Percentiles rank a stretch among this genome's conserved stretches.
These are phyloP conservation scores for Colistium nudipinnis DNA, from an alignment of 2,113 vertebrate genomes.

Conservation along the genomic window DNA sequence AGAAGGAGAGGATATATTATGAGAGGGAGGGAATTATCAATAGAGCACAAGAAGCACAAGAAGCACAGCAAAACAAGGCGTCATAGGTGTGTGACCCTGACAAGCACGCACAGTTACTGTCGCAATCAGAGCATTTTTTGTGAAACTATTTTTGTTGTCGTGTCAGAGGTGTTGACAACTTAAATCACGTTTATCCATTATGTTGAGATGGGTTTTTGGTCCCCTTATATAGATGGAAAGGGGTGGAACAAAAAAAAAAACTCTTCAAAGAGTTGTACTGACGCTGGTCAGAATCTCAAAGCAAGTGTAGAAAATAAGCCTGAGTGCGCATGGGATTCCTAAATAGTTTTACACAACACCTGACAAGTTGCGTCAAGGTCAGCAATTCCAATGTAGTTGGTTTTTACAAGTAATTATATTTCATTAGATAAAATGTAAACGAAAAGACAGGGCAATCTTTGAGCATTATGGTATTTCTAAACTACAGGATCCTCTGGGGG, in stretches of 20 bases:
- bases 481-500: not conserved
- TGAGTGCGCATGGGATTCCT: not conserved
- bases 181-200: not conserved
- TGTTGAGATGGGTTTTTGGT: no score
- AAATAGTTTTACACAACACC: constrained; percentile 17
- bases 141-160: not conserved
- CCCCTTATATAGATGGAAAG: not conserved
- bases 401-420: constrained; percentile 16
- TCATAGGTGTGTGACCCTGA: constrained; percentile 59
- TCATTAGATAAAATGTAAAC: constrained; percentile 21
- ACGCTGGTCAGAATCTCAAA: constrained; percentile 1
- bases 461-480: constrained; percentile 2
- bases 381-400: not conserved
- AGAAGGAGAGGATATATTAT: constrained; percentile 3
- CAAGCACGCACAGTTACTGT: no score
- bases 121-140: no score
- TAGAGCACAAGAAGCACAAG: constrained; percentile 40
- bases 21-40: constrained; percentile 24
- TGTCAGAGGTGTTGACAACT: not conserved
- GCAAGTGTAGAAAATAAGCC: constrained; percentile 3
- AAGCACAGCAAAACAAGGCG: constrained; percentile 57
- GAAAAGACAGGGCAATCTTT: constrained; percentile 6
- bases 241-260: not conserved
- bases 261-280: not conserved
- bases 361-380: not conserved